Evolutionary conservation across 2,797 vertebrate species (phyloP).

Genomic region (Trachops cirrhosus): DNA sequence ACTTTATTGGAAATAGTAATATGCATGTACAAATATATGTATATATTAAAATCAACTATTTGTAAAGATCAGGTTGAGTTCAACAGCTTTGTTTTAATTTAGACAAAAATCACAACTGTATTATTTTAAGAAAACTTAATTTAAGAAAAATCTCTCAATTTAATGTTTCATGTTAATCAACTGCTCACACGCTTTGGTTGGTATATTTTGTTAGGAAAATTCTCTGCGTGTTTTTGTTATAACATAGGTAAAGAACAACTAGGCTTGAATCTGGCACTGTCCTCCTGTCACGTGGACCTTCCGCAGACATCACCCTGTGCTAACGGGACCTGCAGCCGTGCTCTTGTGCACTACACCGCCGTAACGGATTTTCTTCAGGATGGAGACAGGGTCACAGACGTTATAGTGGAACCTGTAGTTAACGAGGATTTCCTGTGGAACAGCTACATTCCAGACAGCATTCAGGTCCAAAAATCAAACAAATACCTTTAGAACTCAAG

Average conservation of each 20-base stretch:
- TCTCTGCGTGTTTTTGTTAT: slow-evolving; percentile 55
- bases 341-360: slow-evolving; percentile 85
- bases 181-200: not conserved
- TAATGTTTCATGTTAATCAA: not conserved
- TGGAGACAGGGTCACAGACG: slow-evolving; percentile 85
- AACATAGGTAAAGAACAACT: slow-evolving; percentile 82
- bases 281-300: slow-evolving; percentile 90
- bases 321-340: slow-evolving; percentile 83
- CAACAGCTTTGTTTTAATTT: not conserved
- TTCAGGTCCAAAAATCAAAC: slow-evolving; percentile 83
- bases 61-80: not conserved
- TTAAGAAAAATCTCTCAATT: not conserved
- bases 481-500: not conserved
- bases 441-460: slow-evolving; percentile 86
- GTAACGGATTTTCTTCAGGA: slow-evolving; percentile 88
- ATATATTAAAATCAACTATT: not conserved
- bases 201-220: not conserved
- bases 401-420: slow-evolving; percentile 84
- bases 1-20: not conserved
- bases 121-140: slow-evolving; percentile 20
- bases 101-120: not conserved
- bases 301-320: slow-evolving; percentile 79
- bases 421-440: slow-evolving; percentile 90
- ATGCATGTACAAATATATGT: not conserved
- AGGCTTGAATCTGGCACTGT: slow-evolving; percentile 88